Evolutionary conservation across 2,888 invertebrate genomes (phyloP).

Genomic region (Pegoplata infirma): DNA sequence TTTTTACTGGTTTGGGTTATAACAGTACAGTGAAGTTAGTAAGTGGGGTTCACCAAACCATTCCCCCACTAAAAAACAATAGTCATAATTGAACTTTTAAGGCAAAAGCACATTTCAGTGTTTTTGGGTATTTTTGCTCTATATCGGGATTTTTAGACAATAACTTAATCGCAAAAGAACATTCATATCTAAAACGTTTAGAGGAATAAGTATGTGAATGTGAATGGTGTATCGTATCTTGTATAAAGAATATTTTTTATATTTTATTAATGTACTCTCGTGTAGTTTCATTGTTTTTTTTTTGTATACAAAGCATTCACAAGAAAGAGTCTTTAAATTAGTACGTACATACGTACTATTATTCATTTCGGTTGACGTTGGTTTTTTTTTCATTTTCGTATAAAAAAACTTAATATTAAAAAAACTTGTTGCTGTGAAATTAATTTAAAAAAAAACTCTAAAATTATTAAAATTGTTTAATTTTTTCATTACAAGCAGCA

Average conservation of each 20-base stretch:
- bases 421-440: conserved; percentile 28
- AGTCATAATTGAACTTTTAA: not conserved
- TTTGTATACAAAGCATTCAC: not conserved
- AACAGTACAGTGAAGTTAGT: not conserved
- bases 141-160: not conserved
- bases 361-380: conserved; percentile 32
- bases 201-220: not conserved
- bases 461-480: conserved; percentile 15
- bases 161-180: not conserved
- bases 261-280: not conserved
- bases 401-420: not conserved
- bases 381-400: conserved; percentile 19
- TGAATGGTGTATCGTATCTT: not conserved
- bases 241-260: not conserved
- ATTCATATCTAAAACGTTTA: too few relatives aligned
- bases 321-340: not conserved
- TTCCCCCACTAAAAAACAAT: not conserved
- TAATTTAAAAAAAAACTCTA: conserved; percentile 2
- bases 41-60: not conserved
- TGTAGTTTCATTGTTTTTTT: not conserved
- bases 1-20: too few relatives aligned
- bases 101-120: not conserved
- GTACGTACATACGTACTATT: too few relatives aligned
- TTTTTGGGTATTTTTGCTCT: not conserved
- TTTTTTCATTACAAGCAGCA: conserved; percentile 43